These are phyloP conservation scores for Petromus typicus DNA, from an alignment of 2,113 vertebrate genomes.

Conservation along the genomic window DNA sequence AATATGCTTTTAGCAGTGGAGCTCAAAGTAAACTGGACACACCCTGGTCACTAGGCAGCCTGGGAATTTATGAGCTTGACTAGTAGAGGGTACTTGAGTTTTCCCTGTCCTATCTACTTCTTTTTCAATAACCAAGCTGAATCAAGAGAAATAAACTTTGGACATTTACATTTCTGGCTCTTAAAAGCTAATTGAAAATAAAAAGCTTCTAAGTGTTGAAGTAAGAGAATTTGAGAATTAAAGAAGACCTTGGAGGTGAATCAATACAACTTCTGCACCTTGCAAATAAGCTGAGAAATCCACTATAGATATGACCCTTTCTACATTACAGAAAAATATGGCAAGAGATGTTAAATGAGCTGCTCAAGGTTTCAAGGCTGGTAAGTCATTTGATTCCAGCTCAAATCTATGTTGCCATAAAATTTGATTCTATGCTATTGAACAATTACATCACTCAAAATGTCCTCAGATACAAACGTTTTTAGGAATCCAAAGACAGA, in stretches of 20 bases:
- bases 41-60: neutral
- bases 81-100: neutral
- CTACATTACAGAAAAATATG: neutral
- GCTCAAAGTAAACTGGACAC: neutral
- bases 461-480: neutral
- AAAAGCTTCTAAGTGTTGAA: neutral
- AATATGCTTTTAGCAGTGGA: neutral
- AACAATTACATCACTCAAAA: neutral
- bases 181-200: neutral
- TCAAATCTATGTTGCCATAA: constrained; percentile 26
- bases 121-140: neutral
- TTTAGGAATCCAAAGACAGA: neutral
- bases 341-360: neutral
- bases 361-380: neutral
- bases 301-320: neutral
- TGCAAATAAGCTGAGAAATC: constrained; percentile 11
- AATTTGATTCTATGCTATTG: neutral
- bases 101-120: neutral
- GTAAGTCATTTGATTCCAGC: neutral
- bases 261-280: neutral
- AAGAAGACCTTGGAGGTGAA: constrained; percentile 30
- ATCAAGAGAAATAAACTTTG: neutral
- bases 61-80: neutral
- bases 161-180: neutral
- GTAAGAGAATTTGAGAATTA: constrained; percentile 3